Evolutionary conservation across 2,113 vertebrate genomes (phyloP).

Genomic region (Butastur rufipennis): DNA sequence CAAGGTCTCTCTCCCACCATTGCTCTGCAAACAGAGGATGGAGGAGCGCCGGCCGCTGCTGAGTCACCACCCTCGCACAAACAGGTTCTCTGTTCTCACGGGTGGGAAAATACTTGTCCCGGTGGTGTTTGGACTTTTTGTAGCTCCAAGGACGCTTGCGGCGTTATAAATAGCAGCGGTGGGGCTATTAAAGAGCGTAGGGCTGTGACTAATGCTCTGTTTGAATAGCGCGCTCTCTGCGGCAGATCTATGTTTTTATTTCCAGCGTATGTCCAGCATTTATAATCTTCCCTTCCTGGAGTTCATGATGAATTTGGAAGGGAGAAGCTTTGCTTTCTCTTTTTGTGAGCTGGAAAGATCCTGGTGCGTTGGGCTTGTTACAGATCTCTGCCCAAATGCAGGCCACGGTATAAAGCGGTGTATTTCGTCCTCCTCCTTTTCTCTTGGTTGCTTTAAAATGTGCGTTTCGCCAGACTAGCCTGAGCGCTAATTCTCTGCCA

Average conservation of each 20-base stretch:
- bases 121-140: background rate
- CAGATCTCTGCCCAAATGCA: background rate
- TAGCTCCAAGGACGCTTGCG: background rate
- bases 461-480: background rate
- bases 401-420: accelerated
- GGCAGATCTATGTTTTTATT: background rate
- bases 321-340: background rate
- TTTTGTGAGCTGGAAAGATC: background rate
- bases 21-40: accelerated
- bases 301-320: background rate
- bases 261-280: background rate
- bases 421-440: background rate
- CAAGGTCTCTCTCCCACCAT: background rate
- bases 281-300: conserved; percentile 7
- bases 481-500: background rate
- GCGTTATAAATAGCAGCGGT: background rate
- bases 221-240: background rate
- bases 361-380: background rate
- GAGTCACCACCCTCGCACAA: background rate
- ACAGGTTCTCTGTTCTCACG: background rate
- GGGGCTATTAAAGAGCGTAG: background rate
- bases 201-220: conserved; percentile 29
- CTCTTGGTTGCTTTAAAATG: background rate
- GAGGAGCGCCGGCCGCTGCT: background rate
- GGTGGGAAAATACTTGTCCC: background rate